Evolutionary conservation across 2,797 vertebrate genomes (phyloP), one percentile per base, ranked within the genome.

Genomic region (Anas bernieri): DNA sequence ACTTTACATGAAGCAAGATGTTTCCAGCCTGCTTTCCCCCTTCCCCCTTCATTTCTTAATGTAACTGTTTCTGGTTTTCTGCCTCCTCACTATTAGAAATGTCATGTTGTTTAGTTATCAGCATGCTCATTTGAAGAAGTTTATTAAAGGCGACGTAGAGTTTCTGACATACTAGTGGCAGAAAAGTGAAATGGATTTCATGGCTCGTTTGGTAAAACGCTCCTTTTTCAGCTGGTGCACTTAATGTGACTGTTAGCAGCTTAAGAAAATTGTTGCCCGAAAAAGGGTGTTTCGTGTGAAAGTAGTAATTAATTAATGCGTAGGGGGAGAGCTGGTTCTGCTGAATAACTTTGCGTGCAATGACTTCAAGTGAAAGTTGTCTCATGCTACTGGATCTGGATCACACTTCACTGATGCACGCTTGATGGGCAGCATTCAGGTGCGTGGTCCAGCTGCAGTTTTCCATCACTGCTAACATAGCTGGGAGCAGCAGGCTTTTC

Each of bases 21-120:
- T 20, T 77, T 93, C 39, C 37, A 84, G 64, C 37, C 50, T 90
- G 26, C n/a, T 94, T 79, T 93, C 58, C 28, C 14, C 74, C 23
- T 68, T 90, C 17, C 45, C 56, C 33, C 59, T 85, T 92, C 23
- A 35, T 93, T 95, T 95, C 63, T 69, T 75, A 93, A 92, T 91
- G 35, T 93, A 90, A 95, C 96, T 88, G 67, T 94, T 96, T 95
- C 94, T 96, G 91, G 66, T 72, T 96, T 96, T 95, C 80, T 95
- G 91, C 83, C 45, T 96, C 94, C 91, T 94, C 72, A 31, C 91
- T 92, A 84, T 88, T 94, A 89, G 55, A 96, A 93, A 93, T 95
- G 90, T 93, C 92, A 92, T 81, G 66, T 94, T 96, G 69, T 88
- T 96, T 86, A 69, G 82, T 92, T 97, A 95, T 77, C 93, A 94